Base-by-base conservation (phyloP, 2,888 invertebrate genomes). In the Archaeoteleia sp. region DNA sequence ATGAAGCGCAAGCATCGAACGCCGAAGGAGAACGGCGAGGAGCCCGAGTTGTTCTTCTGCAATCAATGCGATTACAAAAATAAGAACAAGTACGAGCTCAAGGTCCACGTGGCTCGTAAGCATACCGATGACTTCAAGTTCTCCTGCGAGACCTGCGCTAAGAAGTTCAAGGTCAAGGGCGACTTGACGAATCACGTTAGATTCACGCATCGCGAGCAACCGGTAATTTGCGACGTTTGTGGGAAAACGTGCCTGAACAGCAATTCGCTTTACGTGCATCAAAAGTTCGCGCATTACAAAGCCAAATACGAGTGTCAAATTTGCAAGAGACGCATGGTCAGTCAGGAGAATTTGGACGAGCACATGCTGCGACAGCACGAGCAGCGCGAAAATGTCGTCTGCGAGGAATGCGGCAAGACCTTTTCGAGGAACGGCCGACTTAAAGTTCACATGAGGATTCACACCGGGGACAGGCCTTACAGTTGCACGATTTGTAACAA, bases 311-410 rank as follows among this genome's bases (percentile, higher is more conserved):
- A 85, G 65, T 85, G 85, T 23, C 77, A 78, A 14, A 67, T 85
- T 0, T 85, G 85, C 46, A 84, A 85, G 29, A 60, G 85, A 10
- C 73, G 85, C 1, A 82, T 86, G 78, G 87, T 87, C 10, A 86
- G 82, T 1, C 86, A 87, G 35, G 86, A 85, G 48, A 87, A 87
- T 29, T 80, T 87, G 6, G 84, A 86, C 53, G 84, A 84, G 43
- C 85, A 85, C 48, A 78, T 85, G 73, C 54, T 84, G 1, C 66
- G 77, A 20, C 84, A 85, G 23, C 85, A 85, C 65, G 85, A 85
- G 63, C 78, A 79, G 35, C 67, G 79, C n/a, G 82, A 84, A 29
- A 80, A 78, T 15, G 83, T 79, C 1, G 79, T 84, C 0, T 87
- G 87, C 75, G 85, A 86, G 39, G 81, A 84, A 54, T 86, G 86